Base-by-base conservation (phyloP, 2,888 invertebrate genomes). In the Dryobota labecula region DNA sequence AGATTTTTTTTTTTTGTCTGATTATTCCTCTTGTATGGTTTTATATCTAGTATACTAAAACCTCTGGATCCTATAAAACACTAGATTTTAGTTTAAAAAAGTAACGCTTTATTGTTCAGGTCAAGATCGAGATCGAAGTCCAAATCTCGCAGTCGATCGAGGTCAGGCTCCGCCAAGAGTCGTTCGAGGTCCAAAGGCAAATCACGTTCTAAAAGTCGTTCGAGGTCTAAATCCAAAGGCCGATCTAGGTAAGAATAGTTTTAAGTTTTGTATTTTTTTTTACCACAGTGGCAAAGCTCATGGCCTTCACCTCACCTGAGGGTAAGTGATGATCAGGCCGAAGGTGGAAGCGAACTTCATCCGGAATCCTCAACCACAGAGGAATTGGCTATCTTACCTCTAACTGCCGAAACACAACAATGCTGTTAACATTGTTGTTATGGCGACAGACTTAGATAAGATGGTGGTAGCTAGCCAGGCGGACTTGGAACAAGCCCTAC, bases 121-220 rank as follows among this genome's bases (percentile, higher is more conserved):
- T 75, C 87, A 27, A 87, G 91, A 87, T 85, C 91, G 18, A 85
- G 92, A 89, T 96, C 86, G 81, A 86, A 90, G 79, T 96, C 95
- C 0, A 92, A 92, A 77, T 92, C 93, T 2, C 90, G 92, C 57
- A 91, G 90, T 68, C 86, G 94, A 2, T 93, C 93, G 2, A 89
- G 92, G 4, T 93, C 94, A 0, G 90, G 90, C 2, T 92, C 92
- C 4, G 86, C 95, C 9, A 92, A 93, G 76, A 89, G 90, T 62
- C 95, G 92, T 0, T 92, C 91, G 1, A 87, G 90, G 30, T 92
- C 92, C 1, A 91, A 90, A 66, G 90, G 91, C 61, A 88, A 95
- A 0, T 94, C 94, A 72, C 78, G 83, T 4, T 88, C 90, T 51
- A 87, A 84, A 38, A 86, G 87, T 51, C 82, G 72, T 53, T 71